Conservation (phyloP, 2,797 vertebrate species). For the Ispidina lecontei region DNA sequence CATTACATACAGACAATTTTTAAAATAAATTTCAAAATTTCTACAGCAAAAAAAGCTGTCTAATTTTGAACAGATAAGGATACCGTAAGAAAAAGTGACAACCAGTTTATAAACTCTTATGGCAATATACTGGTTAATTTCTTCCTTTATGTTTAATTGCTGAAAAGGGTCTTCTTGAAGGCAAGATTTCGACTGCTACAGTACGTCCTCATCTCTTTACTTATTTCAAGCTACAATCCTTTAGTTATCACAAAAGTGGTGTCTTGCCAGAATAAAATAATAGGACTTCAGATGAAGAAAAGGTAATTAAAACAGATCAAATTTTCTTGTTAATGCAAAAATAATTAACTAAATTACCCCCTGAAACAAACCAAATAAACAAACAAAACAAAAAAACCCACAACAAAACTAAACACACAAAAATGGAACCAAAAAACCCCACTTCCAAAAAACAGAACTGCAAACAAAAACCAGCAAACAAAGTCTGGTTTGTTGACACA, state of each 20-base stretch:
- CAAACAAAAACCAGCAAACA: background rate
- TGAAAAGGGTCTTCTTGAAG: background rate
- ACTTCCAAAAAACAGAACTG: background rate
- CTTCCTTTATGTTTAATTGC: background rate
- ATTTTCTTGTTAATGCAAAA: background rate
- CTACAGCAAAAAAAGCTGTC: background rate
- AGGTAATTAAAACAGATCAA: background rate
- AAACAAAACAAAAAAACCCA: background rate
- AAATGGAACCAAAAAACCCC: background rate
- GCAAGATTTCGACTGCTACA: background rate
- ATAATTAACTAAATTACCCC: background rate
- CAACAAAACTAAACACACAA: background rate
- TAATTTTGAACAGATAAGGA: background rate
- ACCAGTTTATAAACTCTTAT: background rate
- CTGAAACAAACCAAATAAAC: background rate
- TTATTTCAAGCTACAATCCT: background rate
- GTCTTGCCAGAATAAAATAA: background rate
- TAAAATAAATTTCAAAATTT: background rate
- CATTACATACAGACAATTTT: background rate
- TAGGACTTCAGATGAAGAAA: background rate
- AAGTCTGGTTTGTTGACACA: background rate
- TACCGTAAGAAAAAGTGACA: background rate
- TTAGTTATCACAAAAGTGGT: background rate
- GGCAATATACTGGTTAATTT: background rate
- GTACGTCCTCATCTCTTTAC: background rate